Percentiles rank a stretch among this genome's conserved stretches.
Evolutionary conservation across 1,140 invertebrate species (phyloP).

Genomic region (Papilio glaucus): DNA sequence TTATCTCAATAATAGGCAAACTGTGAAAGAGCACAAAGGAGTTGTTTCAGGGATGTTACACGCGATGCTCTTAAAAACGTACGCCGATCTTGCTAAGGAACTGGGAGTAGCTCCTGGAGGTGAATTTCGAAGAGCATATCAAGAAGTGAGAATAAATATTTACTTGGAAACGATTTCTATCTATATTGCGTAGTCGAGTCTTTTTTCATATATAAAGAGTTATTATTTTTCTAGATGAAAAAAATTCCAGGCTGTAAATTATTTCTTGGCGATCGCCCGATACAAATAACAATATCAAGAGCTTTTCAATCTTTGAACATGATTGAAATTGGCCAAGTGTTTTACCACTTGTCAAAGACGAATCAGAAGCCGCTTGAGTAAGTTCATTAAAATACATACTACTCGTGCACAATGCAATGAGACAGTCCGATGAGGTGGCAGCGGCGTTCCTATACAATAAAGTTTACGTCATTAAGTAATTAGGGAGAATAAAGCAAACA

Average conservation of each 20-base stretch:
- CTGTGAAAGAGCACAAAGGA: constrained; percentile 86
- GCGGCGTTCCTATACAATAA: no score
- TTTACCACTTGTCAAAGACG: constrained; percentile 87
- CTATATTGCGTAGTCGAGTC: background rate
- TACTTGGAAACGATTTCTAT: background rate
- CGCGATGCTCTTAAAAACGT: constrained; percentile 94
- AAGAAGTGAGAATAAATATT: constrained; percentile 86
- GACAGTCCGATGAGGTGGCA: no score
- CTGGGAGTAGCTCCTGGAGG: constrained; percentile 97
- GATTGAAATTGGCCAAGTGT: constrained; percentile 93
- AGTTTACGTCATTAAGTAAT: no score
- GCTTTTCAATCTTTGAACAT: constrained; percentile 91
- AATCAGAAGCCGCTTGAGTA: constrained; percentile 78
- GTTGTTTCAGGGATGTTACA: constrained; percentile 94
- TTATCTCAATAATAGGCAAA: constrained; percentile 62
- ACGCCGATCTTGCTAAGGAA: constrained; percentile 96
- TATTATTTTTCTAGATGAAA: constrained; percentile 73
- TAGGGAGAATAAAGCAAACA: no score
- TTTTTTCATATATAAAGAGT: constrained; percentile 26
- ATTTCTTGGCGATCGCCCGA: constrained; percentile 95
- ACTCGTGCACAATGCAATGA: no score
- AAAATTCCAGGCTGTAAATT: constrained; percentile 92
- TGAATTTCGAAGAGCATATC: constrained; percentile 96
- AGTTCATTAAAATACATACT: constrained; percentile 53
- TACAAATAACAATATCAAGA: constrained; percentile 94